Evolutionary conservation across 2,888 invertebrate genomes (phyloP), one percentile per base, ranked within the genome.

Genomic region (Dysmachus trigonus): DNA sequence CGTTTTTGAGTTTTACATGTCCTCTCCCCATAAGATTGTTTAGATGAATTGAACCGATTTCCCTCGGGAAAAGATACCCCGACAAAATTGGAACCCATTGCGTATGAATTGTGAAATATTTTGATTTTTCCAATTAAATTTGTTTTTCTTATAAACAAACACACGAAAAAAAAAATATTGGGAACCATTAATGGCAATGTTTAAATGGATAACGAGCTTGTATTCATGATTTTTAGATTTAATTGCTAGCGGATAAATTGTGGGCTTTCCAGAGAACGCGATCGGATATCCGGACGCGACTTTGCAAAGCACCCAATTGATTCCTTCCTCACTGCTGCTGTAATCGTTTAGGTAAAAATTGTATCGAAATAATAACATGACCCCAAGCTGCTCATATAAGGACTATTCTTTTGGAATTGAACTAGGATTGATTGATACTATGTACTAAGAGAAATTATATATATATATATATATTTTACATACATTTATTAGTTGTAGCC

Each of bases 281-380:
- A 33, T 13, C 76, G n/a, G 47, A 47, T 47, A n/a, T 47, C 74
- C 33, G 0, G 33, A 35, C 33, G n/a, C 82, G 38, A 18, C 22
- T 41, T 30, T 85, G 33, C 33, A 79, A 82, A 82, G 81, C 79
- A 73, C 73, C 71, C 41, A 30, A 53, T 86, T 85, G 77, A 77
- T 82, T 85, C 85, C 87, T 87, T 85, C 82, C 76, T 87, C 83
- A 85, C 85, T 87, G 87, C 87, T 87, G 87, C 87, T 87, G 87
- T 83, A 85, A 76, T 73, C 62, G 51, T 38, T 76, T 51, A 83
- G 53, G 51, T 72, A 51, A 84, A 82, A 83, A 41, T 41, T 71
- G 35, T 51, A 47, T 51, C 79, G 72, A 81, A 86, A 86, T 30
- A 84, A 74, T 53, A 85, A 73, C 31, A 85, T 62, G 76, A 85